Evolutionary conservation across 2,888 invertebrate genomes (phyloP), one percentile per base, ranked within the genome.

Genomic region (Eulithis testata): DNA sequence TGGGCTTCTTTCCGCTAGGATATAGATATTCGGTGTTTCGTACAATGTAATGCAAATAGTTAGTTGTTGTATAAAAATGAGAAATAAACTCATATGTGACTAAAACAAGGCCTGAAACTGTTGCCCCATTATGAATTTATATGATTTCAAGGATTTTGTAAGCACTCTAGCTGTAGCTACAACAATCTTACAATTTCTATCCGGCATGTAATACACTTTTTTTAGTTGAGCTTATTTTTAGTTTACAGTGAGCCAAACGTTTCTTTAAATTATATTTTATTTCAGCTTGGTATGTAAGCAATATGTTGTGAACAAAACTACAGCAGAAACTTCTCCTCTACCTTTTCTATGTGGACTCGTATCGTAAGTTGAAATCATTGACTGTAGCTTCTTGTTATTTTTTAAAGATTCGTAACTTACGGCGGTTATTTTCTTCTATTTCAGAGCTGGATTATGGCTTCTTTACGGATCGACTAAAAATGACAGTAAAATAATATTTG

Each of bases 121-220:
- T 47, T 40, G 3, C 21, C 40, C 21, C 49, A 65, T 12, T 60
- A 86, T 88, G 87, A 51, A 78, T 73, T 70, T 84, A 71, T 63
- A 76, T 52, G 78, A 82, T 60, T 67, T 77, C 44, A 86, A 80
- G 68, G 78, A 81, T 73, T 73, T 85, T 56, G 74, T 92, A 40
- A 86, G 89, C 55, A 78, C 76, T 69, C 72, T 87, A 70, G 97
- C 97, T 45, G 96, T 97, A 54, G 88, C 96, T 67, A 95, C 96
- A 70, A 97, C 97, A 12, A 95, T 97, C 73, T 88, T 97, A 68
- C 97, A 97, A 83, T 98, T 97, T 94, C 91, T 98, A 75, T 96
- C 97, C 66, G 98, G 98, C 91, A 94, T 95, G 98, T 98, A 94
- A 95, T 96, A 95, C 68, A 44, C 36, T n/a, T 50, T 14, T 64